Evolutionary conservation across 2,113 vertebrate species (phyloP).

Genomic region (Chaetodon trifascialis): DNA sequence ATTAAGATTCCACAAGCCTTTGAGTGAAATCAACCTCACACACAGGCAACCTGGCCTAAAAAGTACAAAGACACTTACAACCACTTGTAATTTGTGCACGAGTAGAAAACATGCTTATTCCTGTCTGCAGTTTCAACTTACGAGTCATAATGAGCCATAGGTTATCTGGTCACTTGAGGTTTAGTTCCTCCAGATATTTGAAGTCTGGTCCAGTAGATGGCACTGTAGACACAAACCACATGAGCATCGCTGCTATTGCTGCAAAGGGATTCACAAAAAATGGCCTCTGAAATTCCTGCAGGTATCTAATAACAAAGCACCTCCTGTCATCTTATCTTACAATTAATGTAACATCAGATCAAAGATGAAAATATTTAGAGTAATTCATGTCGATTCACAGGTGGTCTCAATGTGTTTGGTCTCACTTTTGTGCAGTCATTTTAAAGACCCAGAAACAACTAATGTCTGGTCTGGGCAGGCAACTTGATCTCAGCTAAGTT

Average conservation of each 20-base stretch:
- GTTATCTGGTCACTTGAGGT: neutral
- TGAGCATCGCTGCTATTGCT: constrained; percentile 16
- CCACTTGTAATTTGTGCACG: neutral
- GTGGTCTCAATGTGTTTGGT: neutral
- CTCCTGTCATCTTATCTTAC: neutral
- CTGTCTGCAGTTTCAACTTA: constrained; percentile 27
- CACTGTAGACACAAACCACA: constrained; percentile 34
- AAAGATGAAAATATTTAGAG: neutral
- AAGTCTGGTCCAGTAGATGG: constrained; percentile 16
- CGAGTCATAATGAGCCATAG: constrained; percentile 71
- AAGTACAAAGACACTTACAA: neutral
- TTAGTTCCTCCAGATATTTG: constrained; percentile 7
- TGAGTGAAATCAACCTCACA: neutral
- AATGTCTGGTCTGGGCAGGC: neutral
- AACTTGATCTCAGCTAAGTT: constrained; percentile 21
- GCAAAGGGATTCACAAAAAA: neutral
- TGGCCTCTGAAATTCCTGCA: neutral
- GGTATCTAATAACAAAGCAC: neutral
- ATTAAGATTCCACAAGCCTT: neutral
- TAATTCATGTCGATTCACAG: neutral
- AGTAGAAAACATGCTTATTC: too few relatives aligned
- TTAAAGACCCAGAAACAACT: neutral
- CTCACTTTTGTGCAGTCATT: neutral
- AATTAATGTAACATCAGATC: neutral
- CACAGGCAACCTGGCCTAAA: neutral